Percentiles rank a stretch among this genome's conserved stretches.
These are phyloP conservation scores for Hecatera dysodea DNA, from an alignment of 2,888 invertebrate genomes.

Conservation along the genomic window DNA sequence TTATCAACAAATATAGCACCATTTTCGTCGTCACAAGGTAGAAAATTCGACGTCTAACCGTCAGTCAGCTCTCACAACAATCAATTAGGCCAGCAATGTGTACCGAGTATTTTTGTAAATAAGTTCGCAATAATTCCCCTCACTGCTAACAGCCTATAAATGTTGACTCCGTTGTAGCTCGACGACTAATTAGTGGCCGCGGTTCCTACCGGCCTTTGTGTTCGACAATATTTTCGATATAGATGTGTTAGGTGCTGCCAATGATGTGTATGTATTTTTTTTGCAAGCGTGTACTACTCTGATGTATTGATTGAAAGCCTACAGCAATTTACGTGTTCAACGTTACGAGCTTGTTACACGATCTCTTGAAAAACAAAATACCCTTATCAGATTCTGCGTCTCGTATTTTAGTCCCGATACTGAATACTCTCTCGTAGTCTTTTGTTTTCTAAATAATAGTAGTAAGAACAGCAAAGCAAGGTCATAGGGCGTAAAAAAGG, in stretches of 20 bases:
- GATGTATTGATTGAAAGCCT: neutral
- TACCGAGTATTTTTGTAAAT: slow-evolving; percentile 33
- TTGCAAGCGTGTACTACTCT: slow-evolving; percentile 13
- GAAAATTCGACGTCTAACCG: neutral
- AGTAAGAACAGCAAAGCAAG: too few relatives aligned
- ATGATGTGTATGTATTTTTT: slow-evolving; percentile 20
- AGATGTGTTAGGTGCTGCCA: neutral
- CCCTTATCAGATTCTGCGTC: neutral
- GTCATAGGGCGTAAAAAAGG: too few relatives aligned
- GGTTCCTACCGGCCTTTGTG: slow-evolving; percentile 8
- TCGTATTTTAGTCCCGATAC: neutral
- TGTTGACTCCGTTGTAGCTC: slow-evolving; percentile 9
- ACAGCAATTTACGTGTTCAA: neutral
- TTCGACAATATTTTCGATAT: slow-evolving; percentile 17
- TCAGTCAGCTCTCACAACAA: slow-evolving; percentile 18
- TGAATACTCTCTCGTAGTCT: neutral
- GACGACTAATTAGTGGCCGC: slow-evolving; percentile 41
- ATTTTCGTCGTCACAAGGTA: neutral
- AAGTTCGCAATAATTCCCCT: slow-evolving; percentile 19
- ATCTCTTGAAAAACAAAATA: neutral
- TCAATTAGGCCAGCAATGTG: slow-evolving; percentile 22
- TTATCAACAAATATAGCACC: neutral
- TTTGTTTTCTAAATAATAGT: too few relatives aligned
- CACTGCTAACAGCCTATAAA: slow-evolving; percentile 30
- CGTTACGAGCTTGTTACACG: neutral